A percentile compares a stretch with the other conserved stretches of the same genome.
phyloP scores from a whole-genome alignment of 2,888 invertebrate species.

The Zygothrica quintamaculata region DNA sequence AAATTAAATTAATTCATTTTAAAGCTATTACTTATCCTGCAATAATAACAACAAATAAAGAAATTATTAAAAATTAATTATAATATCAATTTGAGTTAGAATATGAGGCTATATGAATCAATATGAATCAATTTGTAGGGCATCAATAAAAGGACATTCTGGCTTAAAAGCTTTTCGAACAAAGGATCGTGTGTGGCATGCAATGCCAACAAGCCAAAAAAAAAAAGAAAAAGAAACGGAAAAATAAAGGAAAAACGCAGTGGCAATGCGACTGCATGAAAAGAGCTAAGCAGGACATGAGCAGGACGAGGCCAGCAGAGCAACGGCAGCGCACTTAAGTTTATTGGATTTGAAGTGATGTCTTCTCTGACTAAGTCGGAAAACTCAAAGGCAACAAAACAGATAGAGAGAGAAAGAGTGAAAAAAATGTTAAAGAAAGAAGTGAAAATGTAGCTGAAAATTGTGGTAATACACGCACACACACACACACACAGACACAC shows the following conservation, averaged over 20 bases:
- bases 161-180: background rate
- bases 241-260: too few relatives aligned
- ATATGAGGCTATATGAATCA: too few relatives aligned
- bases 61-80: too few relatives aligned
- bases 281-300: slow-evolving; percentile 6
- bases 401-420: too few relatives aligned
- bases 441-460: slow-evolving; percentile 47
- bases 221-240: too few relatives aligned
- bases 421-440: too few relatives aligned
- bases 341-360: slow-evolving; percentile 75
- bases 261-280: slow-evolving; percentile 7
- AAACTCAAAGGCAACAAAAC: slow-evolving; percentile 38
- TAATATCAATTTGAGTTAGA: too few relatives aligned
- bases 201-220: slow-evolving; percentile 27
- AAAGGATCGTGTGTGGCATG: slow-evolving; percentile 29
- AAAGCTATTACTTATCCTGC: too few relatives aligned
- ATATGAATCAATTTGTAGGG: slow-evolving; percentile 11
- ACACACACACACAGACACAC: slow-evolving; percentile 7
- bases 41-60: too few relatives aligned
- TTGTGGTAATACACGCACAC: slow-evolving; percentile 47
- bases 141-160: background rate
- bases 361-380: slow-evolving; percentile 34
- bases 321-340: slow-evolving; percentile 62
- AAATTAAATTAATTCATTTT: too few relatives aligned
- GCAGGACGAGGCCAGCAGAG: background rate